Base-by-base conservation (phyloP, 1,140 invertebrate species). In the Stegodyphus dumicola region DNA sequence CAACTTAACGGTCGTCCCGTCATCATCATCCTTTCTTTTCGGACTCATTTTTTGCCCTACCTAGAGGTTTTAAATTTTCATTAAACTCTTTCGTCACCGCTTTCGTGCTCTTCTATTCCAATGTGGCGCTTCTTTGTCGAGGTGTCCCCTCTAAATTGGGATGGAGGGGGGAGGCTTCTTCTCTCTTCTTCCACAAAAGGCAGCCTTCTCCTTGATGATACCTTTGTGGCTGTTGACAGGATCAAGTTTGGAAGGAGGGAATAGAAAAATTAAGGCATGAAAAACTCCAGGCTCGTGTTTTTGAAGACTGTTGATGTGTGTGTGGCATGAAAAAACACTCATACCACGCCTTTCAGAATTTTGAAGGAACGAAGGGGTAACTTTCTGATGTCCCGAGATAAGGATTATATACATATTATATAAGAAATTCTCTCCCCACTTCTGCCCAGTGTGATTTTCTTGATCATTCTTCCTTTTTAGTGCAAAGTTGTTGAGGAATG, bases 81-180 rank as follows among this genome's bases (percentile, higher is more conserved):
- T 85, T 85, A 85, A 85, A 85, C 81, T 85, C 81, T 85, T 85
- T 85, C 81, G 81, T 85, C 81, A 85, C 81, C 80, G 60, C 71
- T 60, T 69, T 85, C 64, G 64, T 15, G 17, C 48, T 54, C 56
- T 51, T 77, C 74, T 77, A 51, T 48, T 51, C 49, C 10, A 54
- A 74, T 74, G n/a, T 17, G 9, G 53, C 48, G 51, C 10, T 15
- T 13, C 49, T 17, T 7, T 17, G 6, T 53, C n/a, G 6, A 15
- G 51, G 13, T 56, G 13, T 56, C 48, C 71, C 71, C 71, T 74
- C 71, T 52, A 74, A 74, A 74, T 74, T 74, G 52, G 52, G n/a
- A 56, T 76, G 51, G 49, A 69, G 52, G 81, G 11, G 74, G 53
- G 7, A 69, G 53, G 33, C 49, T 79, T 53, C 49, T 79, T 53